Evolutionary conservation across 2,888 invertebrate genomes (phyloP).

Genomic region (Eurytoma californica): DNA sequence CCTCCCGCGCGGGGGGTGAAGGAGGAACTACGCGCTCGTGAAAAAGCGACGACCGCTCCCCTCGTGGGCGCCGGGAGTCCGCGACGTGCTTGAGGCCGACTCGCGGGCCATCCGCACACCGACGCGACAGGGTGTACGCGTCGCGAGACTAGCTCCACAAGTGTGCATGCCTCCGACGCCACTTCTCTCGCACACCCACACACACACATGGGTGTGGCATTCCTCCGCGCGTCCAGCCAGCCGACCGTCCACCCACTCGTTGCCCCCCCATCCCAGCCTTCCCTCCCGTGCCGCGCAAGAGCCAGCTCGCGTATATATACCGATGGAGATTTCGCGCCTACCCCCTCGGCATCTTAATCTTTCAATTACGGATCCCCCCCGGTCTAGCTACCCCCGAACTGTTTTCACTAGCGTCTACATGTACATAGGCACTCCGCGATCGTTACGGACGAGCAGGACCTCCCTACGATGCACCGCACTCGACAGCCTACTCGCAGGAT

Average conservation of each 20-base stretch:
- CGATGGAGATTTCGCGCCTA: no score
- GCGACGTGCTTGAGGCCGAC: background rate
- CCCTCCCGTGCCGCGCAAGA: no score
- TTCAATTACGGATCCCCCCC: no score
- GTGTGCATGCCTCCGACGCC: conserved; percentile 35
- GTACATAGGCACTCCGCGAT: no score
- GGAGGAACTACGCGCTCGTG: conserved; percentile 14
- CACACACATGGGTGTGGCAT: conserved; percentile 51
- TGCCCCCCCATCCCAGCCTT: background rate
- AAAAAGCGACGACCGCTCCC: background rate
- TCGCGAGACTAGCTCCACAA: conserved; percentile 34
- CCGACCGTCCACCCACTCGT: conserved; percentile 3
- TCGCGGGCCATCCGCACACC: background rate
- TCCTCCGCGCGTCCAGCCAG: background rate
- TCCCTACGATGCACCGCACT: background rate
- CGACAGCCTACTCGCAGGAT: background rate
- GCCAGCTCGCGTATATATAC: no score
- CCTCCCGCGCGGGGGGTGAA: background rate
- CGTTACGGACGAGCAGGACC: no score
- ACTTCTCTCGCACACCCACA: background rate
- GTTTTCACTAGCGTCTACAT: no score
- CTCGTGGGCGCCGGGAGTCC: background rate
- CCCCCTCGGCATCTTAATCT: no score
- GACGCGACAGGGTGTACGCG: background rate
- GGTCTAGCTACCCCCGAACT: no score